phyloP scores from a whole-genome alignment of 2,797 vertebrate genomes.

The Tamandua tetradactyla region DNA sequence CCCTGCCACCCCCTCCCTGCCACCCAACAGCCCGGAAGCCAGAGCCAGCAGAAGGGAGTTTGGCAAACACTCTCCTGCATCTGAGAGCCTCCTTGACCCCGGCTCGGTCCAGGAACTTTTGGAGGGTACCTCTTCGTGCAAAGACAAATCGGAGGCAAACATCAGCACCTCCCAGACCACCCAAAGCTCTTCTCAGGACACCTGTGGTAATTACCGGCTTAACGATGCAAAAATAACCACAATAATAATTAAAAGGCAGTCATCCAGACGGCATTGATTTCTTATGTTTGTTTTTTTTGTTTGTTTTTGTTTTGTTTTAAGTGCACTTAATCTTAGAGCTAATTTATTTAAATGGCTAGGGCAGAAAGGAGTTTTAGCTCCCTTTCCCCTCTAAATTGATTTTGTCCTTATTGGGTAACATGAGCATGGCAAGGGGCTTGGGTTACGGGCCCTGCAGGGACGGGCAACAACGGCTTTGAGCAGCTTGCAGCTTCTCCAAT shows the following conservation, averaged over 20 bases:
- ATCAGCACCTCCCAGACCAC: accelerated
- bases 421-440: neutral
- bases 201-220: neutral
- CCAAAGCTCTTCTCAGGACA: accelerated
- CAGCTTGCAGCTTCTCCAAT: constrained; percentile 33
- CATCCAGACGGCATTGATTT: constrained; percentile 43
- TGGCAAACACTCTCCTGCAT: neutral
- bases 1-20: neutral
- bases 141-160: neutral
- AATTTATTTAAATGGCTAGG: constrained; percentile 79
- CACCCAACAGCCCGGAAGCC: neutral
- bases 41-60: accelerated
- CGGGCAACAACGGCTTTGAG: neutral
- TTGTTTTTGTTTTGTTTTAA: constrained; percentile 72
- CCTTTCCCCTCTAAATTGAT: constrained; percentile 6
- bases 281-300: too few relatives aligned
- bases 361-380: constrained; percentile 49
- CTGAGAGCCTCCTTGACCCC: neutral
- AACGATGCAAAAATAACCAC: neutral
- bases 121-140: neutral
- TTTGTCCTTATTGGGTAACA: neutral
- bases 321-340: constrained; percentile 77
- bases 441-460: neutral
- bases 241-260: constrained; percentile 14
- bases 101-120: neutral